Conservation (phyloP, 1,140 invertebrate genomes). For the Drosophila biarmipes region DNA sequence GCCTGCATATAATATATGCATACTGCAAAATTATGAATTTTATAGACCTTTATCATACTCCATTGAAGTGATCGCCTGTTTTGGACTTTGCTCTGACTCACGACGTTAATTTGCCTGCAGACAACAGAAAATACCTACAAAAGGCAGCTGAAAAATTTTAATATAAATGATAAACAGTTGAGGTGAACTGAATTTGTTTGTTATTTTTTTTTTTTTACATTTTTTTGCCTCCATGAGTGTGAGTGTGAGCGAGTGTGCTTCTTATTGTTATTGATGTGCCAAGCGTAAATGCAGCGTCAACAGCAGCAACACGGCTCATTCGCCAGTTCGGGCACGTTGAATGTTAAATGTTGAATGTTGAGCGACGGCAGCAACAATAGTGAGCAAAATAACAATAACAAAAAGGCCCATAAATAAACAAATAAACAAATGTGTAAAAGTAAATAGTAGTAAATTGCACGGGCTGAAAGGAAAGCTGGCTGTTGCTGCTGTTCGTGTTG, state of each 20-base stretch:
- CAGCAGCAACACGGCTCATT: conserved; percentile 49
- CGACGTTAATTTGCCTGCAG: conserved; percentile 9
- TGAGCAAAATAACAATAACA: conserved; percentile 25
- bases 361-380: conserved; percentile 22
- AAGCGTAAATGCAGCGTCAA: conserved; percentile 53
- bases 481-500: conserved; percentile 7
- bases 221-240: conserved; percentile 10
- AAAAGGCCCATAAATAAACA: conserved; percentile 49
- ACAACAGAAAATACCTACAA: conserved; percentile 18
- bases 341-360: conserved; percentile 52
- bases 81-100: conserved; percentile 53
- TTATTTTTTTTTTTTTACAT: conserved; percentile 1
- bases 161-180: conserved; percentile 64
- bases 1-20: not conserved
- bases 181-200: conserved; percentile 36
- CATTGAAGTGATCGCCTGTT: conserved; percentile 1
- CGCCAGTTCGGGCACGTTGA: conserved; percentile 58
- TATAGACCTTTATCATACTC: conserved; percentile 4
- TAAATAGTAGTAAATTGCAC: conserved; percentile 71
- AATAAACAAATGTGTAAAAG: conserved; percentile 61
- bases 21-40: not conserved
- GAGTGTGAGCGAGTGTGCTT: conserved; percentile 13
- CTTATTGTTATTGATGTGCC: conserved; percentile 50
- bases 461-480: conserved; percentile 27
- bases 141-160: conserved; percentile 37